Conservation (phyloP, 2,888 invertebrate genomes). For the Willowsia nigromaculata region DNA sequence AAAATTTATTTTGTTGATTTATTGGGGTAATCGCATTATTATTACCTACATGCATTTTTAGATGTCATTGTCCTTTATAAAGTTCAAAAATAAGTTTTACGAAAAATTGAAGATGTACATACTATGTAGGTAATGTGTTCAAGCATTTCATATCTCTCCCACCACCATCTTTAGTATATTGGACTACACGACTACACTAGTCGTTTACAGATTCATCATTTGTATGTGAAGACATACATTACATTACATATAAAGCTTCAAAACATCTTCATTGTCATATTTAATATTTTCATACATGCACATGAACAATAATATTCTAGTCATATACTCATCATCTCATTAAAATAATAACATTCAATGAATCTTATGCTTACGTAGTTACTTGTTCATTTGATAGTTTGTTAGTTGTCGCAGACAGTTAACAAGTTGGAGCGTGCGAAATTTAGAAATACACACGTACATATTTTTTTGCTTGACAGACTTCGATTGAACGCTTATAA, state of each 20-base stretch:
- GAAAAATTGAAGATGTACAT: not conserved
- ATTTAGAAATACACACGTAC: not conserved
- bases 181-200: no score
- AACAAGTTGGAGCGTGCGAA: slow-evolving; percentile 24
- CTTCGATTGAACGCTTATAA: no score
- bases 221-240: not conserved
- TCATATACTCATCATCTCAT: slow-evolving; percentile 12
- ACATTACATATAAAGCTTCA: no score
- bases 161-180: no score
- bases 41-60: no score
- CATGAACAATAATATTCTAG: not conserved
- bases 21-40: not conserved
- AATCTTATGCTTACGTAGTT: not conserved
- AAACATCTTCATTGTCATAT: not conserved
- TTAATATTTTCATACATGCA: not conserved
- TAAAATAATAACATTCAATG: slow-evolving; percentile 13
- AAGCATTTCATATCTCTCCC: no score
- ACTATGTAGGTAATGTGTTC: no score
- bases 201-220: no score
- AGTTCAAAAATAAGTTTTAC: not conserved
- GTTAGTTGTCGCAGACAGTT: not conserved
- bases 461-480: not conserved
- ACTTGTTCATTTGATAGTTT: not conserved
- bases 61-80: slow-evolving; percentile 10
- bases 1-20: not conserved